These are phyloP conservation scores for Salpingus planirostris DNA, from an alignment of 2,888 invertebrate genomes.

Conservation along the genomic window DNA sequence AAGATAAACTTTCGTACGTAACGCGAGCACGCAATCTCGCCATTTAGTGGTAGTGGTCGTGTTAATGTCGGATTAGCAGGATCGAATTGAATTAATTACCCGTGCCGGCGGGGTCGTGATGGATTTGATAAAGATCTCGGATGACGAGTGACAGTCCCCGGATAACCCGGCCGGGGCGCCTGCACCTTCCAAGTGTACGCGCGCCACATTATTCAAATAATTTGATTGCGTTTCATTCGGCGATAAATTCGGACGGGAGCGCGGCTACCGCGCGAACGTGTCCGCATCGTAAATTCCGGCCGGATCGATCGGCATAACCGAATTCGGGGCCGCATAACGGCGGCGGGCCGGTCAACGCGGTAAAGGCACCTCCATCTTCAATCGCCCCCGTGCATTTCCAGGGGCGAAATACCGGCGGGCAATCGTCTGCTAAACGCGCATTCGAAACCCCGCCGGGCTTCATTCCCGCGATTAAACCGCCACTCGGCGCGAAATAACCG, in stretches of 20 bases:
- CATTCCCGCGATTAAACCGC: conserved; percentile 15
- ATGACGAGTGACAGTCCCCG: too few species aligned
- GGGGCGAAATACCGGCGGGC: conserved; percentile 4
- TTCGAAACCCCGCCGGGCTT: conserved; percentile 12
- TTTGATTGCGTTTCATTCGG: conserved; percentile 24
- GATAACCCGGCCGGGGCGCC: too few species aligned
- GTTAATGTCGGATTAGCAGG: too few species aligned
- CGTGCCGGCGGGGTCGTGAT: too few species aligned
- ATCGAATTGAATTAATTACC: too few species aligned
- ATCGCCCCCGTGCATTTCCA: conserved; percentile 5
- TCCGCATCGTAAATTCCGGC: conserved; percentile 19
- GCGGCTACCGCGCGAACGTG: conserved; percentile 15
- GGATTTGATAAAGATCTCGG: too few species aligned
- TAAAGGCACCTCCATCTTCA: conserved; percentile 13
- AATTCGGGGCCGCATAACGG: conserved; percentile 7
- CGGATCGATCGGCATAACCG: conserved; percentile 13
- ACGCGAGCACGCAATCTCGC: too few species aligned
- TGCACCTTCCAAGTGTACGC: not conserved
- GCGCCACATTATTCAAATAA: conserved; percentile 16
- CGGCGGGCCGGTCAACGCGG: conserved; percentile 7
- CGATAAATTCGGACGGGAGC: conserved; percentile 20
- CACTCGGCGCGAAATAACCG: conserved; percentile 13
- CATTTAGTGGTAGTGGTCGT: too few species aligned
- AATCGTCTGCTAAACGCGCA: conserved; percentile 11
- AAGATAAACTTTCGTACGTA: too few species aligned